Percentiles rank a stretch among this genome's conserved stretches.
Evolutionary conservation across 2,113 vertebrate genomes (phyloP).

Genomic region (Macroglossus sobrinus): DNA sequence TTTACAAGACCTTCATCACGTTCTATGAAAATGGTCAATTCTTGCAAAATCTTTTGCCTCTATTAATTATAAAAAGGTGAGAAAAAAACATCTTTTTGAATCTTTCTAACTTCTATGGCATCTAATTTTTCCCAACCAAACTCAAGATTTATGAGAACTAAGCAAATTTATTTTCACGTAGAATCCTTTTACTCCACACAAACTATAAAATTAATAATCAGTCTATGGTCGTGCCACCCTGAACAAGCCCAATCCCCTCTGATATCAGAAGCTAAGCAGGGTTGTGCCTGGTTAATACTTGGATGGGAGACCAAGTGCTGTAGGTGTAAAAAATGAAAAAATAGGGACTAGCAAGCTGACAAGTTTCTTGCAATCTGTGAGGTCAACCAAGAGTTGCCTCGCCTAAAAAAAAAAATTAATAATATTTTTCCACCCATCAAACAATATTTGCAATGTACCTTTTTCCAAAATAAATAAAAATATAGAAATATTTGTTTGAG

Average conservation of each 20-base stretch:
- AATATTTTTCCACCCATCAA: neutral
- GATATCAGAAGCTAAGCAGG: too few species aligned
- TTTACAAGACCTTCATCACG: neutral
- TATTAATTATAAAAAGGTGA: neutral
- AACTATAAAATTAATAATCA: neutral
- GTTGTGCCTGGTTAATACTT: too few species aligned
- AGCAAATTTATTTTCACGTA: neutral
- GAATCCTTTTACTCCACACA: neutral
- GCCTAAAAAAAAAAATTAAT: too few species aligned
- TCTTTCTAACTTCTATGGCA: neutral
- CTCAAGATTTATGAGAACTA: neutral
- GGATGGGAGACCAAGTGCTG: too few species aligned
- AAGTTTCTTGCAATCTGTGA: too few species aligned
- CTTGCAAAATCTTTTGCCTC: constrained; percentile 22
- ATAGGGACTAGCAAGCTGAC: too few species aligned
- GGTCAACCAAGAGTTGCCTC: too few species aligned
- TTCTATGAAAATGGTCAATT: neutral
- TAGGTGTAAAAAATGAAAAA: too few species aligned
- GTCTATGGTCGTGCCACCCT: too few species aligned
- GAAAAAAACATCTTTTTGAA: neutral
- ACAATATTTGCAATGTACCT: neutral
- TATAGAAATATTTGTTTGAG: neutral
- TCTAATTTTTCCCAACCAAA: neutral
- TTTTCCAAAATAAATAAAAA: neutral
- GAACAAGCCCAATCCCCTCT: too few species aligned